A percentile compares a stretch with the other conserved stretches of the same genome.
Conservation (phyloP, 2,888 invertebrate genomes). For the Yponomeuta evonymella region DNA sequence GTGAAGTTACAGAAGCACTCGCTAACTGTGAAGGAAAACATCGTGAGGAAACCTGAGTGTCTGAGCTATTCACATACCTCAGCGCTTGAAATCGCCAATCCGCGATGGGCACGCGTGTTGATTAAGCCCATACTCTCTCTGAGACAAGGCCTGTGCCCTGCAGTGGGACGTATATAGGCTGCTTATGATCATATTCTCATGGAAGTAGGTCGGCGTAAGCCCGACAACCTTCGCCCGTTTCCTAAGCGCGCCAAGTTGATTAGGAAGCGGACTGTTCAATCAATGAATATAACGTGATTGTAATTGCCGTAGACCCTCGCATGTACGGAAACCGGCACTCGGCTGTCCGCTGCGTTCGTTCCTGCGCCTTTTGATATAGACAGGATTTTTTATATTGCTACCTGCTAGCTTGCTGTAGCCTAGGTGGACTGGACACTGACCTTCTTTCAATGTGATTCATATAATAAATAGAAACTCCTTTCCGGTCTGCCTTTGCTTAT, state of each 20-base stretch:
- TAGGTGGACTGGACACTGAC: neutral
- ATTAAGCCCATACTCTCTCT: too few relatives aligned
- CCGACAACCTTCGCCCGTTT: constrained; percentile 10
- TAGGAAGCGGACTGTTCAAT: constrained; percentile 70
- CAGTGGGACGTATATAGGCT: too few relatives aligned
- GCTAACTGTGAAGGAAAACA: too few relatives aligned
- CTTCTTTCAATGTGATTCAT: too few relatives aligned
- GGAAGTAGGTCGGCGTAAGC: neutral
- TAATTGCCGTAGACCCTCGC: constrained; percentile 44
- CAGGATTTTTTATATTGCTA: neutral
- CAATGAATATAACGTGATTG: constrained; percentile 68
- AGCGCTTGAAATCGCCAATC: too few relatives aligned
- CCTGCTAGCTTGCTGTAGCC: neutral
- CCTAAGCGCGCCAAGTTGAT: constrained; percentile 44
- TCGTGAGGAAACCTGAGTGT: too few relatives aligned
- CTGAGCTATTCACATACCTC: too few relatives aligned
- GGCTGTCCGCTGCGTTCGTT: constrained; percentile 31
- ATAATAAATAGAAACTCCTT: too few relatives aligned
- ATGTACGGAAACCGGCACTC: constrained; percentile 63
- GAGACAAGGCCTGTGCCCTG: too few relatives aligned
- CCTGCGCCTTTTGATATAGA: neutral
- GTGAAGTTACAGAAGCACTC: too few relatives aligned
- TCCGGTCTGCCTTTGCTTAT: too few relatives aligned
- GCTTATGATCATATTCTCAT: neutral
- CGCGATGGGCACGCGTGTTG: too few relatives aligned